phyloP scores from a whole-genome alignment of 1,140 invertebrate species.

The Drosophila lowei region DNA sequence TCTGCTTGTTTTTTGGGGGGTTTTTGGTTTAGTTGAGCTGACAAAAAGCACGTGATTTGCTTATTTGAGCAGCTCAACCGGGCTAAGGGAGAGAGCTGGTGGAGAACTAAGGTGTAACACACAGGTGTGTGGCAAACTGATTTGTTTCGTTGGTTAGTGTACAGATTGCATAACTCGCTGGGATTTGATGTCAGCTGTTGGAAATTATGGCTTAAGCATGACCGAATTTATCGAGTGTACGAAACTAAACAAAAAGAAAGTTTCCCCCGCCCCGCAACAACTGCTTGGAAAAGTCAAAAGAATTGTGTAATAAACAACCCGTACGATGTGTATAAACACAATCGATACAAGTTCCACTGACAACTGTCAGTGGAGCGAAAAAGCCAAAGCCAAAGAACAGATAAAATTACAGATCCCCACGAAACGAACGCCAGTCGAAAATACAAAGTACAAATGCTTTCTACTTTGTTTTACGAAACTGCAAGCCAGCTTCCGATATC shows the following conservation, averaged over 20 bases:
- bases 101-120: not conserved
- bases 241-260: no score
- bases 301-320: not conserved
- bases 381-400: slow-evolving; percentile 24
- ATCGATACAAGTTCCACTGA: slow-evolving; percentile 2
- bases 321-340: not conserved
- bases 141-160: slow-evolving; percentile 44
- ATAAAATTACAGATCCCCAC: slow-evolving; percentile 18
- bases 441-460: slow-evolving; percentile 34
- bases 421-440: slow-evolving; percentile 7
- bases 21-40: slow-evolving; percentile 49
- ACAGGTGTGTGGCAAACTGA: slow-evolving; percentile 53
- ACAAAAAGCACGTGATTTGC: slow-evolving; percentile 70
- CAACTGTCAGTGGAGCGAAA: slow-evolving; percentile 30
- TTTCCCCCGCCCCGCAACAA: no score
- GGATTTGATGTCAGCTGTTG: slow-evolving; percentile 50
- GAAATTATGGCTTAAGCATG: slow-evolving; percentile 37
- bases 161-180: slow-evolving; percentile 50
- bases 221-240: not conserved
- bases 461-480: slow-evolving; percentile 27
- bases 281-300: no score
- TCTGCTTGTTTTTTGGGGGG: slow-evolving; percentile 13
- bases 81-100: not conserved
- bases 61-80: slow-evolving; percentile 52
- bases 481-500: slow-evolving; percentile 47